phyloP scores from a whole-genome alignment of 2,113 vertebrate genomes.

The Nettapus auritus region DNA sequence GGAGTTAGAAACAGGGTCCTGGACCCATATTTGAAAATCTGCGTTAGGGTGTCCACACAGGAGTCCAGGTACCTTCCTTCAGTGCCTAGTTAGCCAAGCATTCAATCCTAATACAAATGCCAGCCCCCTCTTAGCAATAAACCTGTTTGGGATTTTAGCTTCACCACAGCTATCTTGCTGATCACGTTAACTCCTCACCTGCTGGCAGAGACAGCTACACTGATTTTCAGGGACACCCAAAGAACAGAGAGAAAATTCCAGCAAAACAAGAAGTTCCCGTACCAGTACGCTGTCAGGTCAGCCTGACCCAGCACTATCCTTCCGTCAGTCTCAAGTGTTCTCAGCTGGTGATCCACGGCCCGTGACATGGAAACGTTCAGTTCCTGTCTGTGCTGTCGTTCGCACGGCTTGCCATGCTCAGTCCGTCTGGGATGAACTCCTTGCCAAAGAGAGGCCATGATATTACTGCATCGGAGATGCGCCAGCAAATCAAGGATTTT shows the following conservation, averaged over 20 bases:
- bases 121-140: background rate
- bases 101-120: background rate
- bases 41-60: background rate
- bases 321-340: background rate
- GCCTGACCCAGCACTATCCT: rapidly evolving
- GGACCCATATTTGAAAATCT: background rate
- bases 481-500: background rate
- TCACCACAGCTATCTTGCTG: background rate
- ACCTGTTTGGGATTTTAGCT: background rate
- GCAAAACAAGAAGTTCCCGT: background rate
- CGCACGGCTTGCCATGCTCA: background rate
- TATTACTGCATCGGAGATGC: background rate
- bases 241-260: background rate
- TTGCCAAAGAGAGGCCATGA: background rate
- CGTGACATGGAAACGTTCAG: background rate
- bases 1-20: background rate
- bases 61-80: background rate
- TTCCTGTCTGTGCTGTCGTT: background rate
- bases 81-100: background rate
- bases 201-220: background rate
- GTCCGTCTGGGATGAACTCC: rapidly evolving
- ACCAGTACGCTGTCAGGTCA: background rate
- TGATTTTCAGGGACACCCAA: background rate
- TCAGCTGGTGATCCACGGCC: background rate
- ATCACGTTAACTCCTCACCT: background rate